Evolutionary conservation across 2,797 vertebrate species (phyloP).

Genomic region (Margarornis squamiger): DNA sequence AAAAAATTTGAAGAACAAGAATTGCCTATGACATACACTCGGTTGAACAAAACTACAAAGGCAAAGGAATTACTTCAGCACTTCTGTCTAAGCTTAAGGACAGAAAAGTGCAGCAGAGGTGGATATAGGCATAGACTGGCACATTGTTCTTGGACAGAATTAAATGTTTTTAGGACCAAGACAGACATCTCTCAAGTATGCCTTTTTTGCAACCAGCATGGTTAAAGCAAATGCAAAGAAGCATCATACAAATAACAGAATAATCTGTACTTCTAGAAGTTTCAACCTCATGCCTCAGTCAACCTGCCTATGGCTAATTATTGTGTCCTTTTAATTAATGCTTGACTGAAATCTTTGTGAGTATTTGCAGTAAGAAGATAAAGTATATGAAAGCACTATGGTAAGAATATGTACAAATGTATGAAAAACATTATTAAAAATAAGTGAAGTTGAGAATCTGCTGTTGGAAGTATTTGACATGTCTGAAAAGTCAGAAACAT

Average conservation of each 20-base stretch:
- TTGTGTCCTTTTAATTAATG: neutral
- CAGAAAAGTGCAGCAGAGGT: neutral
- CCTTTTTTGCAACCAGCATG: neutral
- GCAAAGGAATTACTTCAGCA: neutral
- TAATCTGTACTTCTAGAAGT: neutral
- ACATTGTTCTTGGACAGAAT: neutral
- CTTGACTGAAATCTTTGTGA: neutral
- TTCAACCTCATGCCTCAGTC: neutral
- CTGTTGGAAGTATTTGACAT: neutral
- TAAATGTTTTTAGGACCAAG: neutral
- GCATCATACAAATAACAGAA: neutral
- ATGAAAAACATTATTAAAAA: neutral
- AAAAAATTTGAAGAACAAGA: neutral
- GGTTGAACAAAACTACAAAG: neutral
- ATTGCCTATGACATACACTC: neutral
- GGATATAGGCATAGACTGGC: neutral
- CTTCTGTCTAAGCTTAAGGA: neutral
- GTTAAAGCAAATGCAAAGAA: neutral
- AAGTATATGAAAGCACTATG: neutral
- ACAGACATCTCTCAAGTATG: neutral
- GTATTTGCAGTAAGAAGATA: neutral
- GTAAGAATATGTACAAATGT: neutral
- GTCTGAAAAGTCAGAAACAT: neutral
- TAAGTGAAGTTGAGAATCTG: neutral
- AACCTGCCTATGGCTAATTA: neutral